Percentiles rank a stretch among this genome's conserved stretches.
These are phyloP conservation scores for Dinoponera quadriceps DNA, from an alignment of 1,140 invertebrate genomes.

Conservation along the genomic window DNA sequence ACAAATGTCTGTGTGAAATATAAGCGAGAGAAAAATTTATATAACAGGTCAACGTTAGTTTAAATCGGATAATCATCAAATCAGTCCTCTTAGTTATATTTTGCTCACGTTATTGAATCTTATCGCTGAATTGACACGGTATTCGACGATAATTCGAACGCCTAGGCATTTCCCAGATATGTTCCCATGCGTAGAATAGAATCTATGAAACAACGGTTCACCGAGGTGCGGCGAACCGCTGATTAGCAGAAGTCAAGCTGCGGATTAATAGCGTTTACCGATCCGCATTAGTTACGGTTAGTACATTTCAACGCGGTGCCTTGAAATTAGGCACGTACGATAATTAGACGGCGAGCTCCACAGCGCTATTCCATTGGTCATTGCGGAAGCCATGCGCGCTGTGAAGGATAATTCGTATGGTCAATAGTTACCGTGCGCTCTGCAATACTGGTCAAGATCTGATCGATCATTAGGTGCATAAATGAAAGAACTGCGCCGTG, in stretches of 20 bases:
- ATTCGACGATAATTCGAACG: too few relatives aligned
- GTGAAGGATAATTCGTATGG: slow-evolving; percentile 68
- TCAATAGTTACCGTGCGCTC: slow-evolving; percentile 61
- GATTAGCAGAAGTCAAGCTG: slow-evolving; percentile 72
- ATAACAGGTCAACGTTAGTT: too few relatives aligned
- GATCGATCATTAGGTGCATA: slow-evolving; percentile 44
- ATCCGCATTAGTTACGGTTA: slow-evolving; percentile 76
- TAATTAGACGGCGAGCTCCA: slow-evolving; percentile 69
- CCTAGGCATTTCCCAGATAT: not conserved
- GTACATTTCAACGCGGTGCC: slow-evolving; percentile 69
- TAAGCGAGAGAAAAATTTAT: too few relatives aligned
- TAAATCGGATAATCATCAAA: too few relatives aligned
- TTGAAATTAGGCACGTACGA: slow-evolving; percentile 75
- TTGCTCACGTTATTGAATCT: too few relatives aligned
- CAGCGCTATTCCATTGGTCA: slow-evolving; percentile 63
- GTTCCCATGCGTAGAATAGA: slow-evolving; percentile 10
- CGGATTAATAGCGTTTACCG: slow-evolving; percentile 75
- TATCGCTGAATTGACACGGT: too few relatives aligned
- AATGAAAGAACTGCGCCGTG: slow-evolving; percentile 24
- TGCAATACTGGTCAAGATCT: slow-evolving; percentile 29
- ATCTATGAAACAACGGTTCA: slow-evolving; percentile 42
- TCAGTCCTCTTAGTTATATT: too few relatives aligned
- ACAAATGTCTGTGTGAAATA: too few relatives aligned
- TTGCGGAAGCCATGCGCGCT: slow-evolving; percentile 63
- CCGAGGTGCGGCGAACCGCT: slow-evolving; percentile 35